These are phyloP conservation scores for Venustoraphidia nigricollis DNA, from an alignment of 2,888 invertebrate species.

Conservation along the genomic window DNA sequence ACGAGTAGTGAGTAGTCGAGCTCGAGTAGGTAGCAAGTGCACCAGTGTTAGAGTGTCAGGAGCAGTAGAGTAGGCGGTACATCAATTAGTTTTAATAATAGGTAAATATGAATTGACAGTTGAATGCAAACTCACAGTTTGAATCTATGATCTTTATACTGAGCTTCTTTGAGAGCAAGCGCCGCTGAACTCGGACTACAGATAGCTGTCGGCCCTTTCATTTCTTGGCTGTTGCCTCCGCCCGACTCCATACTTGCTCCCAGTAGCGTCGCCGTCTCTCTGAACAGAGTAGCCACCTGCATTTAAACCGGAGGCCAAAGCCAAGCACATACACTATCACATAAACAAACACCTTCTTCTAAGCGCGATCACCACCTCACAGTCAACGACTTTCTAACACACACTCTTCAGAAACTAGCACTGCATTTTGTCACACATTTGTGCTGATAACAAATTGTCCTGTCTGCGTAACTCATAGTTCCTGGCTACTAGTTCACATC, in stretches of 20 bases:
- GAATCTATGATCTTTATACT: conserved; percentile 22
- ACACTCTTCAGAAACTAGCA: too few species aligned
- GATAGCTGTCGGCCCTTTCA: conserved; percentile 17
- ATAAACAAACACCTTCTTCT: neutral
- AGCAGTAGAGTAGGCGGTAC: too few species aligned
- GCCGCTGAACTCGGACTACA: conserved; percentile 6
- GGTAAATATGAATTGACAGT: too few species aligned
- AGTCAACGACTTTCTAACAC: too few species aligned
- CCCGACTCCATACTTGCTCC: conserved; percentile 44
- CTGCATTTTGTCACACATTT: too few species aligned
- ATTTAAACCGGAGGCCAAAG: conserved; percentile 20
- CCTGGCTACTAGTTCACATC: conserved; percentile 4
- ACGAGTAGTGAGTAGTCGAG: too few species aligned
- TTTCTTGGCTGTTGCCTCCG: conserved; percentile 20
- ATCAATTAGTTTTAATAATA: too few species aligned
- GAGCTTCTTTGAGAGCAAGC: conserved; percentile 7
- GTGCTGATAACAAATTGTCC: too few species aligned
- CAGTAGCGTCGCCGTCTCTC: conserved; percentile 48
- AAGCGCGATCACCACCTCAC: neutral
- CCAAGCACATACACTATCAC: neutral
- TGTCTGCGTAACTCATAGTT: too few species aligned
- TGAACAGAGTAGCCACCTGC: conserved; percentile 53
- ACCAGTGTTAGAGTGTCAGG: too few species aligned
- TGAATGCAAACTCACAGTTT: conserved; percentile 25
- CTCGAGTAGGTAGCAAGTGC: too few species aligned